Evolutionary conservation across 2,888 invertebrate species (phyloP), one percentile per base, ranked within the genome.

Genomic region (Beris morrisii): DNA sequence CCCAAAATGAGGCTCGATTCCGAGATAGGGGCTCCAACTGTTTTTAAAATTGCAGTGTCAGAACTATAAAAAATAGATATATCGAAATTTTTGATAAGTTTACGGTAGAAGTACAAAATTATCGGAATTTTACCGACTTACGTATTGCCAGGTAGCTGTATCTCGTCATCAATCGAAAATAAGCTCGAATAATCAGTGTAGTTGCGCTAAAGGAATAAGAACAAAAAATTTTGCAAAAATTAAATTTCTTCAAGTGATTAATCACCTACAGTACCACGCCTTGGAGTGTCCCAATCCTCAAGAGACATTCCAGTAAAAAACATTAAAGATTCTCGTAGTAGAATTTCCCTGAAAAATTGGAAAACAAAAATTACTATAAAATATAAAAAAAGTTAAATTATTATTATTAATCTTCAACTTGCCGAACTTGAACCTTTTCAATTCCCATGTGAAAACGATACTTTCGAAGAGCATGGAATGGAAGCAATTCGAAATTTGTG

Each of bases 401-500:
- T 5, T 32, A 56, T n/a, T 32, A 48, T 22, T 22, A 22, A 22
- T 22, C 22, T 12, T 11, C 15, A 15, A 48, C 56, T 6, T 31
- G 50, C 61, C 32, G 30, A 5, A 61, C 13, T 38, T 48, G 13
- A 3, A 50, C 32, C 50, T 45, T 13, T 31, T 56, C 45, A 12
- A 57, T 79, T 78, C 32, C 78, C 74, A 77, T 81, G 66, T 82
- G 79, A 2, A 79, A 70, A n/a, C 79, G 78, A 3, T 78, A 74
- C 68, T 84, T 85, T 70, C 75, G 81, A 3, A 88, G 77, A 0
- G 85, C 85, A 43, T 82, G 82, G 74, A 84, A 88, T 0, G 86
- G 83, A 0, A 80, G 80, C 32, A 89, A 75, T 68, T 88, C 86
- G 72, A 85, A 89, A 66, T 83, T 82, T 59, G 85, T 83, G 71